Conservation (phyloP, 1,140 invertebrate species). For the Phthorimaea operculella region DNA sequence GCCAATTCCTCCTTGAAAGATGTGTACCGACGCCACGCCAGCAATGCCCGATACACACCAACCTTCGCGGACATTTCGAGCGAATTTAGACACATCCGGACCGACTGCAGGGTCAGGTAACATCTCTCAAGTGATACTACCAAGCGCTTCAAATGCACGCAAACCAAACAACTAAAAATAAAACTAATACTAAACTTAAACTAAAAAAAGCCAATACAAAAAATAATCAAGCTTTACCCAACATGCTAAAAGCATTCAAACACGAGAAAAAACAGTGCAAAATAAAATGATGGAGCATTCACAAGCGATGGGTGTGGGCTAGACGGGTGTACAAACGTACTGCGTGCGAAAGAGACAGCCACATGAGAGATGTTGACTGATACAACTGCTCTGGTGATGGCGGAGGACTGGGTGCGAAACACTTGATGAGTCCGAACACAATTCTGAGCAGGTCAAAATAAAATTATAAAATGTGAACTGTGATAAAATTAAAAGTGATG, state of each 20-base stretch:
- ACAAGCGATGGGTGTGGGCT: slow-evolving; percentile 19
- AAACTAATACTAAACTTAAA: slow-evolving; percentile 13
- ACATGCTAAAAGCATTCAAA: slow-evolving; percentile 19
- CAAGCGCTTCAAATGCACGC: slow-evolving; percentile 36
- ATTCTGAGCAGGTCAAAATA: no score
- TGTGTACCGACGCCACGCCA: slow-evolving; percentile 49
- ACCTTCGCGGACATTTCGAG: not conserved
- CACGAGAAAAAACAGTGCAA: slow-evolving; percentile 22
- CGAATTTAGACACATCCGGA: slow-evolving; percentile 14
- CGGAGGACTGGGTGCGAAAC: not conserved
- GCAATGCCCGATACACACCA: slow-evolving; percentile 37
- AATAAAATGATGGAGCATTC: slow-evolving; percentile 18
- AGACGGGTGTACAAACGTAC: slow-evolving; percentile 26
- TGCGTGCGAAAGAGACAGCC: slow-evolving; percentile 50
- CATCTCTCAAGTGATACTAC: slow-evolving; percentile 60
- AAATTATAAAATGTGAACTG: no score
- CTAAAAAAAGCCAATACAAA: slow-evolving; percentile 2
- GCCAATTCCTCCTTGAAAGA: slow-evolving; percentile 43
- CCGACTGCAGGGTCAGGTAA: slow-evolving; percentile 56
- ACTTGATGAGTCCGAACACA: no score
- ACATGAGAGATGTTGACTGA: slow-evolving; percentile 66
- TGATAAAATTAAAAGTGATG: no score
- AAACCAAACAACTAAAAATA: slow-evolving; percentile 20
- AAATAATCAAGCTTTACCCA: not conserved
- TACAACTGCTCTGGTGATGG: slow-evolving; percentile 25